Conservation (phyloP, 2,113 vertebrate genomes). For the Pomatorhinus ruficollis region DNA sequence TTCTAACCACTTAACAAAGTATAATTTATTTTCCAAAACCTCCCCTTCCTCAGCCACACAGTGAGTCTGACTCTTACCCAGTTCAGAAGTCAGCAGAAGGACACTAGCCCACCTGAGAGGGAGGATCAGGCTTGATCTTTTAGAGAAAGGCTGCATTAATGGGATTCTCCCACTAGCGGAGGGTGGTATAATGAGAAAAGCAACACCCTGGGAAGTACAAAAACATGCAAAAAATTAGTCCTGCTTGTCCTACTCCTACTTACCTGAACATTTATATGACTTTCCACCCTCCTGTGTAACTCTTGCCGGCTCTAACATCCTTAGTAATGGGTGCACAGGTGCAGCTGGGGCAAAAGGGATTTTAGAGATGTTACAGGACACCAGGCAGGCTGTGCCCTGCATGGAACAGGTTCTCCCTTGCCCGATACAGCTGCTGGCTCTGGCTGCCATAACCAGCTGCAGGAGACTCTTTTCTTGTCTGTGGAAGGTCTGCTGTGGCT, state of each 20-base stretch:
- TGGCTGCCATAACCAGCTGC: neutral
- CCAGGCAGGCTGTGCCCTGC: neutral
- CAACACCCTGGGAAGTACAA: neutral
- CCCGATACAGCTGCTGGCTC: rapidly evolving
- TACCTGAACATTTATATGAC: neutral
- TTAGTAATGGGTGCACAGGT: rapidly evolving
- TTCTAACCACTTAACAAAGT: neutral
- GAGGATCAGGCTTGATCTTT: neutral
- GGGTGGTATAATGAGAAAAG: neutral
- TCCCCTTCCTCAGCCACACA: neutral
- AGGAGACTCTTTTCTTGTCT: neutral
- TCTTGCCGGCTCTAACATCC: neutral
- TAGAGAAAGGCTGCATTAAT: neutral
- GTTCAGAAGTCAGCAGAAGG: neutral
- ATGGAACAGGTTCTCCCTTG: rapidly evolving
- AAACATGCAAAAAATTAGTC: neutral
- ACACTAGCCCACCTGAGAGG: rapidly evolving
- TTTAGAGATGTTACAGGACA: neutral
- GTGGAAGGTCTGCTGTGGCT: neutral
- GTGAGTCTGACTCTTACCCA: neutral
- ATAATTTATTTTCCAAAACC: neutral
- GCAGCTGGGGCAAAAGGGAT: neutral
- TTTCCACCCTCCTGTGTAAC: rapidly evolving
- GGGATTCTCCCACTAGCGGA: neutral
- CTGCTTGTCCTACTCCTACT: neutral